Base-by-base conservation (phyloP, 2,888 invertebrate genomes). In the Dascillus cervinus region DNA sequence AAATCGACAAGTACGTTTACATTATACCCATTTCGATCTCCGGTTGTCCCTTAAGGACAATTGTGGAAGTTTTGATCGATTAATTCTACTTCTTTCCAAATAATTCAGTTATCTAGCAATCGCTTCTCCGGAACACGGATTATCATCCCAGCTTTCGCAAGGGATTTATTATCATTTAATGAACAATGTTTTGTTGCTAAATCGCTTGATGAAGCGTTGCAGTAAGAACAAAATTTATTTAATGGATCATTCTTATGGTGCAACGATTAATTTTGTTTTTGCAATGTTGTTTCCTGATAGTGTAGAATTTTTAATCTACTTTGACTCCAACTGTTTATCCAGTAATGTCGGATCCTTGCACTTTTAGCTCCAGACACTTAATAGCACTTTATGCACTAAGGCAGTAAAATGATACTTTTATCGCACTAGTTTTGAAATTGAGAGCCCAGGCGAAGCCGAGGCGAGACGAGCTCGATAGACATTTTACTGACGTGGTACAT, bases 11-110 rank as follows among this genome's bases (percentile, higher is more conserved):
- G n/a, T n/a, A n/a, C n/a, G n/a, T n/a, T n/a, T n/a, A n/a, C n/a
- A n/a, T n/a, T n/a, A n/a, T n/a, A n/a, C n/a, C n/a, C n/a, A n/a
- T n/a, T n/a, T n/a, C n/a, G n/a, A n/a, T n/a, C n/a, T n/a, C n/a
- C n/a, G n/a, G n/a, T n/a, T n/a, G n/a, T n/a, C n/a, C n/a, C n/a
- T 17, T 17, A 58, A 70, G 58, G 86, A 87, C 56, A 87, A 85
- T 56, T 80, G 82, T 2, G 80, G 78, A 9, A 73, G 81, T 0
- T 87, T 81, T 66, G 81, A 84, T 55, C 70, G 73, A 0, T 53
- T 86, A 9, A 72, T 77, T 3, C 80, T 81, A 0, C 55, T 75
- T 33, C 58, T 86, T 13, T 64, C 69, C 2, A 43, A 59, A 11
- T 17, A 40, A 29, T 43, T 67, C 3, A 59, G 71, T 1, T 65